phyloP scores from a whole-genome alignment of 2,797 vertebrate genomes.

The Cyprinella venusta region DNA sequence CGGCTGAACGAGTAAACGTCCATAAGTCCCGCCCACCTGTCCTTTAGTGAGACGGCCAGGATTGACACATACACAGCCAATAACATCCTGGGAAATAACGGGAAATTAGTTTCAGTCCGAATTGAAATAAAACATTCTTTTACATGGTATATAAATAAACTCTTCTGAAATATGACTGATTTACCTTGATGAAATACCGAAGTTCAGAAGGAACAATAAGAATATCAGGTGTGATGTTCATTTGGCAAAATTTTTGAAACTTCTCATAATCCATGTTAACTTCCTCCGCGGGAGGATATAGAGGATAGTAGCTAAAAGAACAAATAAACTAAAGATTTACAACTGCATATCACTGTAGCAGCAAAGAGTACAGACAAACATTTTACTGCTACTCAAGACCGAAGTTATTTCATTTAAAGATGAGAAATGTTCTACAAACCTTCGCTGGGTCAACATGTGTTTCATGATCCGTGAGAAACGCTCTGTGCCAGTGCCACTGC shows the following conservation, averaged over 20 bases:
- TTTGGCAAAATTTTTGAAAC: conserved; percentile 74
- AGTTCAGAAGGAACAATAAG: conserved; percentile 90
- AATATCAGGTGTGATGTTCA: conserved; percentile 86
- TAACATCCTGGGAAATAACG: conserved; percentile 78
- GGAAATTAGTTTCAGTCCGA: conserved; percentile 10
- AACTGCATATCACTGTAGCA: background rate
- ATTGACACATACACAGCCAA: conserved; percentile 90
- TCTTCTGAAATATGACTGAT: background rate
- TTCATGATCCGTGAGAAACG: conserved; percentile 89
- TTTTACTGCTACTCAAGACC: background rate
- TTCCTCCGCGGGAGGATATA: conserved; percentile 90
- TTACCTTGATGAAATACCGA: conserved; percentile 92
- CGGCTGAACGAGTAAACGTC: conserved; percentile 80
- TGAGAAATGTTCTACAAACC: conserved; percentile 71
- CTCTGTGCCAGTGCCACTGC: conserved; percentile 83
- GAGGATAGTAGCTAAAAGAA: conserved; percentile 86
- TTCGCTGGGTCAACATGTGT: conserved; percentile 90
- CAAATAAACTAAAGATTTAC: accelerated
- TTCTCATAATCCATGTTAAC: conserved; percentile 87
- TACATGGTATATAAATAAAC: background rate
- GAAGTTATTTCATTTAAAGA: background rate
- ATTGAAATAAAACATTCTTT: too few species aligned
- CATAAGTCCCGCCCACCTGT: conserved; percentile 89
- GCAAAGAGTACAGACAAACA: background rate
- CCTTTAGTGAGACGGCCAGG: conserved; percentile 94